phyloP scores from a whole-genome alignment of 2,888 invertebrate genomes.

The Petrophora chlorosata region DNA sequence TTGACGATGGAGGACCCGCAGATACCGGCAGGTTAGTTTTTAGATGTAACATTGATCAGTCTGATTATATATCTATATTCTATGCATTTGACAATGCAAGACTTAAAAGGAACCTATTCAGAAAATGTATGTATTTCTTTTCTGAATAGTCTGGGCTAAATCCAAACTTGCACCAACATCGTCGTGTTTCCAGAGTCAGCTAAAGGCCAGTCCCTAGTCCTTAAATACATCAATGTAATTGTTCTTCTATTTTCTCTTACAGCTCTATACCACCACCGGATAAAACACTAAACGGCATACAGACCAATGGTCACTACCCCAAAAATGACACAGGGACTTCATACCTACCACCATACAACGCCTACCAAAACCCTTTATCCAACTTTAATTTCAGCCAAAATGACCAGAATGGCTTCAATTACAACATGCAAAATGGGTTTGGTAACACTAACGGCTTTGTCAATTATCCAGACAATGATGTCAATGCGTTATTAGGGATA shows the following conservation, averaged over 20 bases:
- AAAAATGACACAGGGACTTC: conserved; percentile 59
- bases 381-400: conserved; percentile 63
- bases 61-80: background rate
- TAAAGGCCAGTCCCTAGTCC: too few species aligned
- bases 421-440: conserved; percentile 65
- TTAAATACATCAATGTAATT: too few species aligned
- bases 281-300: conserved; percentile 60
- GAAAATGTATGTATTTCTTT: too few species aligned
- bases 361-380: conserved; percentile 63
- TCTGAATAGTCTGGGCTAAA: too few species aligned
- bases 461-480: conserved; percentile 67
- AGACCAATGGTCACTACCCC: conserved; percentile 55
- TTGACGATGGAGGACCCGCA: conserved; percentile 84
- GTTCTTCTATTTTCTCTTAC: conserved; percentile 32
- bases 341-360: conserved; percentile 55
- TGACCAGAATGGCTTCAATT: conserved; percentile 67
- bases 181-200: too few species aligned
- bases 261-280: conserved; percentile 72
- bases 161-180: too few species aligned
- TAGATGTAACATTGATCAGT: background rate
- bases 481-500: conserved; percentile 57
- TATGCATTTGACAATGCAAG: too few species aligned
- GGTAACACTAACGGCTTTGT: conserved; percentile 62
- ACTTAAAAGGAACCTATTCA: background rate
- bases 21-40: conserved; percentile 63